Conservation (phyloP, 2,113 vertebrate species). For the Gnathonemus longibarbis region DNA sequence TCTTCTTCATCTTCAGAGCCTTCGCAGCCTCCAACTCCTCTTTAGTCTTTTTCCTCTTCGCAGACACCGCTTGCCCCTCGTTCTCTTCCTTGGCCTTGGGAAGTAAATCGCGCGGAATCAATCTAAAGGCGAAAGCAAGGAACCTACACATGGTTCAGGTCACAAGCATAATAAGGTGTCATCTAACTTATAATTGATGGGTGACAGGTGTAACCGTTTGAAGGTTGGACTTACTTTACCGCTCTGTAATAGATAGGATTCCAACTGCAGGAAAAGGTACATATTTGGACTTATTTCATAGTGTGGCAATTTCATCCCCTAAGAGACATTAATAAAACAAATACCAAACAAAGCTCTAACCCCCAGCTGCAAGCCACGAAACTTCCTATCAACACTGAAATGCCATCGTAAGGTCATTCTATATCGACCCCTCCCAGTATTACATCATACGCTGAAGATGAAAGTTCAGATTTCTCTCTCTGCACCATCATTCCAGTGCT, state of each 20-base stretch:
- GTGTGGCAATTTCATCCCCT: not conserved
- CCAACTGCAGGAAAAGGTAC: not conserved
- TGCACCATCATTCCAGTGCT: not conserved
- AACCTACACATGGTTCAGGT: not conserved
- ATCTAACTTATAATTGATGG: not conserved
- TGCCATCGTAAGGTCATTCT: not conserved
- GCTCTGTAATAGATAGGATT: not conserved
- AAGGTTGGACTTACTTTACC: not conserved
- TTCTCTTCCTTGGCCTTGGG: constrained; percentile 42
- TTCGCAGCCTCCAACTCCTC: constrained; percentile 50
- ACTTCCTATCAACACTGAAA: not conserved
- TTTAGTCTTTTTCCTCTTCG: constrained; percentile 58
- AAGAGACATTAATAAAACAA: not conserved
- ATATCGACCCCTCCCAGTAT: not conserved
- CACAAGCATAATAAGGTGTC: not conserved
- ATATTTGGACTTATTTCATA: not conserved
- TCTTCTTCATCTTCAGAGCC: constrained; percentile 56
- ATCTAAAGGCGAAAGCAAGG: not conserved
- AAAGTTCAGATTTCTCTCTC: not conserved
- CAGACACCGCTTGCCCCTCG: constrained; percentile 26
- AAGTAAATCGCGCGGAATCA: not conserved
- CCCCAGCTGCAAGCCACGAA: not conserved
- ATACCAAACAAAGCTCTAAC: not conserved
- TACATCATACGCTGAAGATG: not conserved
- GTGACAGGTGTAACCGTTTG: not conserved